Conservation (phyloP, 2,113 vertebrate species). For the Corapipo altera region DNA sequence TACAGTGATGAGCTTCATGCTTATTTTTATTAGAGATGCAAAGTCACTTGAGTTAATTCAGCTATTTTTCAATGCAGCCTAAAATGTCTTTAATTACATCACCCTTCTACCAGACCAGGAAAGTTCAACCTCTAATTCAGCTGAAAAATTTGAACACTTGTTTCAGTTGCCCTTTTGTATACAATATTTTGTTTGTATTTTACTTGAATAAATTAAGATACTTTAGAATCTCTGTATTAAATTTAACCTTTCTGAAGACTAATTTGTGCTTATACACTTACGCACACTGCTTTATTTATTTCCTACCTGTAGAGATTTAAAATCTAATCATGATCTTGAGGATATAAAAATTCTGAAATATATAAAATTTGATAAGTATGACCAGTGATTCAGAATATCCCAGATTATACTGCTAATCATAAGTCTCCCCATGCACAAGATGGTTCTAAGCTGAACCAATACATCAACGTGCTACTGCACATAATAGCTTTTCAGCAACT, state of each 20-base stretch:
- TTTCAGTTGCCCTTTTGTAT: background rate
- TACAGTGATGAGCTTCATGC: background rate
- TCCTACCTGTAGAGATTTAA: background rate
- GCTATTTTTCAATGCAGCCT: background rate
- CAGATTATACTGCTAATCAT: background rate
- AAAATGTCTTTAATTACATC: background rate
- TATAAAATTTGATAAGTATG: background rate
- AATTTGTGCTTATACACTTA: background rate
- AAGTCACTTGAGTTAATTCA: background rate
- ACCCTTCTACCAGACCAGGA: background rate
- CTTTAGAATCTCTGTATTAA: background rate
- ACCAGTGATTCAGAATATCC: background rate
- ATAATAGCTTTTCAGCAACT: background rate
- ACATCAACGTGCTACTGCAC: background rate
- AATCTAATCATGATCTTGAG: background rate
- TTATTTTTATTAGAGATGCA: background rate
- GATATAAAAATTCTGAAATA: background rate
- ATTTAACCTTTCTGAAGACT: background rate
- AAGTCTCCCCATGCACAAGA: background rate
- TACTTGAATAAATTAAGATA: background rate
- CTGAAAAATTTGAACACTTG: background rate
- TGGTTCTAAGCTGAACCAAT: background rate
- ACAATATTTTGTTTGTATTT: background rate
- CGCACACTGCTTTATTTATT: background rate
- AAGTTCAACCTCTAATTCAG: background rate